phyloP scores from a whole-genome alignment of 2,797 vertebrate genomes.

The Sebastes oblongus region DNA sequence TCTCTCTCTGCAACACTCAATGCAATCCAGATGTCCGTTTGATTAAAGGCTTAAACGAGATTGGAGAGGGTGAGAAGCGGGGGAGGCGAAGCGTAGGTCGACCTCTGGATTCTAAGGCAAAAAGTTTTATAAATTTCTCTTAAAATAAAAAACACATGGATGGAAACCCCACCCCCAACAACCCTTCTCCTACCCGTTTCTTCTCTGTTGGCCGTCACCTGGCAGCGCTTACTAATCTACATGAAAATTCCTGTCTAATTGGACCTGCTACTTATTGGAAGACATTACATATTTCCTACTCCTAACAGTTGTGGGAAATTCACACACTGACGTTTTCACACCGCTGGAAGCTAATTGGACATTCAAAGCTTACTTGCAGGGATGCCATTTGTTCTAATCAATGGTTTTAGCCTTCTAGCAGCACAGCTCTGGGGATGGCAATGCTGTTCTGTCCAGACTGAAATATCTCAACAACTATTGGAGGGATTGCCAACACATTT shows the following conservation, averaged over 20 bases:
- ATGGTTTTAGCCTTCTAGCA: not conserved
- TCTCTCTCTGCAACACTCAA: constrained; percentile 70
- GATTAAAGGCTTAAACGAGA: constrained; percentile 83
- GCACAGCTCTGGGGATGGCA: not conserved
- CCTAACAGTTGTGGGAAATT: constrained; percentile 59
- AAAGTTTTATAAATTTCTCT: constrained; percentile 76
- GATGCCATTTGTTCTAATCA: constrained; percentile 8
- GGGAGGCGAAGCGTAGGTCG: constrained; percentile 63
- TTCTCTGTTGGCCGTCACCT: constrained; percentile 55
- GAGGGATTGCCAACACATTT: not conserved
- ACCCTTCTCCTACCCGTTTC: constrained; percentile 17
- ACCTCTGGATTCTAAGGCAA: constrained; percentile 72
- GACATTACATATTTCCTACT: constrained; percentile 48
- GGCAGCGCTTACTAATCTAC: constrained; percentile 65
- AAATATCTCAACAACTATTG: not conserved
- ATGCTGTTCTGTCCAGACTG: not conserved
- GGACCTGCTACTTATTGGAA: constrained; percentile 54
- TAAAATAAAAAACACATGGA: constrained; percentile 81
- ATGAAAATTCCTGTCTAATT: constrained; percentile 67
- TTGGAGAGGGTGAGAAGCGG: constrained; percentile 68
- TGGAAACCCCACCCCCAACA: constrained; percentile 22
- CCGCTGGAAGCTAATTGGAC: constrained; percentile 11
- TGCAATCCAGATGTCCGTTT: constrained; percentile 84
- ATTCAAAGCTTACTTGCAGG: not conserved
- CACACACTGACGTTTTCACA: constrained; percentile 14